A percentile compares a stretch with the other conserved stretches of the same genome.
phyloP scores from a whole-genome alignment of 1,140 invertebrate genomes.

The Drosophila tropicalis region DNA sequence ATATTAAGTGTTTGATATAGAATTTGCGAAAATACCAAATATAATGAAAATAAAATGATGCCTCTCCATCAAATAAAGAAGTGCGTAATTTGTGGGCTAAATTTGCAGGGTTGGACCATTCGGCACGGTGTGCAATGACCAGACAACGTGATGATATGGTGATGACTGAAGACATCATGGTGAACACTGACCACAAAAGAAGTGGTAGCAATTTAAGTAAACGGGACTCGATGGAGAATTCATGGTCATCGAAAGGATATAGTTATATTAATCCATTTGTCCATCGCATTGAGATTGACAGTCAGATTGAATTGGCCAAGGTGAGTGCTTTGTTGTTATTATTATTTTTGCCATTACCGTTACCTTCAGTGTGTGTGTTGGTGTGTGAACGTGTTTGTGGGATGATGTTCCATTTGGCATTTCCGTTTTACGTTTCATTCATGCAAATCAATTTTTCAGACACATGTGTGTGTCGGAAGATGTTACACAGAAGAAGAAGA shows the following conservation, averaged over 20 bases:
- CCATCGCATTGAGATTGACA: slow-evolving; percentile 91
- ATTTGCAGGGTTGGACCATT: slow-evolving; percentile 9
- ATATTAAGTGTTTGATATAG: slow-evolving; percentile 3
- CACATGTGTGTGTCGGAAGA: slow-evolving; percentile 6
- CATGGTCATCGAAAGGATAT: slow-evolving; percentile 84
- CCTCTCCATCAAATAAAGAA: neutral
- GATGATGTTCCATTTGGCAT: slow-evolving; percentile 15
- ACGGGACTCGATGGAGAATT: slow-evolving; percentile 72
- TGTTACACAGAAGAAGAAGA: neutral
- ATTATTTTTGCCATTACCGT: slow-evolving; percentile 2
- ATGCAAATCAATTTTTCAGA: slow-evolving; percentile 33
- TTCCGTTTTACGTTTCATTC: slow-evolving; percentile 42
- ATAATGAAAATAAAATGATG: neutral
- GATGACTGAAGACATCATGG: slow-evolving; percentile 5
- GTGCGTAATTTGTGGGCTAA: slow-evolving; percentile 4
- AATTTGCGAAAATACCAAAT: neutral
- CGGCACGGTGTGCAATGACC: slow-evolving; percentile 8
- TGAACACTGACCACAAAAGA: neutral
- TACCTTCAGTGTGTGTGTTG: slow-evolving; percentile 7
- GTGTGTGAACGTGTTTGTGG: neutral
- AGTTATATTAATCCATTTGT: slow-evolving; percentile 90
- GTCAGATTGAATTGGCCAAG: slow-evolving; percentile 93
- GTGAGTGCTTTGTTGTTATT: slow-evolving; percentile 84
- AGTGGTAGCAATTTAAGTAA: slow-evolving; percentile 43
- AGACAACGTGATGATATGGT: slow-evolving; percentile 9